Evolutionary conservation across 2,888 invertebrate genomes (phyloP).

Genomic region (Pseudolycoriella hygida): DNA sequence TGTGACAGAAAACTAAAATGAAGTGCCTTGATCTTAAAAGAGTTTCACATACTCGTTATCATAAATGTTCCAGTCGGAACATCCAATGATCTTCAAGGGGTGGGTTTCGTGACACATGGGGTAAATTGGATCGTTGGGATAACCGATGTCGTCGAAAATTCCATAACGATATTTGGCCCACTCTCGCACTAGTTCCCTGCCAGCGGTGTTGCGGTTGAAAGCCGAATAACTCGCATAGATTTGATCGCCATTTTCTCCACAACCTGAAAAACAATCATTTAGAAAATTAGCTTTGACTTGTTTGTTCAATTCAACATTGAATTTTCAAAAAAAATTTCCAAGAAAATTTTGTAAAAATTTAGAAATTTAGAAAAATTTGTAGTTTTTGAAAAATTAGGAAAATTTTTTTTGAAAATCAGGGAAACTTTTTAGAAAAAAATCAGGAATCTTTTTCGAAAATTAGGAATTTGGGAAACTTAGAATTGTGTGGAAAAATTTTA

Average conservation of each 20-base stretch:
- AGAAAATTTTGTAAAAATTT: too few relatives aligned
- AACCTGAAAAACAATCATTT: slow-evolving; percentile 18
- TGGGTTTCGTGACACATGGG: slow-evolving; percentile 33
- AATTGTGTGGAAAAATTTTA: too few relatives aligned
- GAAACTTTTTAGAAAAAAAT: too few relatives aligned
- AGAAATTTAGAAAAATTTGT: too few relatives aligned
- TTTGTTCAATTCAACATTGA: too few relatives aligned
- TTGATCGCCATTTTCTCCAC: slow-evolving; percentile 37
- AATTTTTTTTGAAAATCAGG: too few relatives aligned
- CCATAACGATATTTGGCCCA: slow-evolving; percentile 51
- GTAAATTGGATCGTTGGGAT: slow-evolving; percentile 36
- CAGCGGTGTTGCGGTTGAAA: slow-evolving; percentile 18
- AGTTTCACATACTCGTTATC: background rate
- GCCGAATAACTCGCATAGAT: slow-evolving; percentile 32
- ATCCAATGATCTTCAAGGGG: slow-evolving; percentile 17
- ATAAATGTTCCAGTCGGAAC: background rate
- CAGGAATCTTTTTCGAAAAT: too few relatives aligned
- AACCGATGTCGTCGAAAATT: slow-evolving; percentile 47
- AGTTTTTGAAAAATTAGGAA: too few relatives aligned
- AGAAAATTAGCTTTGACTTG: too few relatives aligned
- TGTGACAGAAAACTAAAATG: too few relatives aligned
- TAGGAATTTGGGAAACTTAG: too few relatives aligned
- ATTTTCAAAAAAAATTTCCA: too few relatives aligned
- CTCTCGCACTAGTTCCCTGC: slow-evolving; percentile 36
- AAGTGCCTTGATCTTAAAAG: background rate